Percentiles rank a stretch among this genome's conserved stretches.
These are phyloP conservation scores for Synodontis membranacea DNA, from an alignment of 2,113 vertebrate genomes.

Conservation along the genomic window DNA sequence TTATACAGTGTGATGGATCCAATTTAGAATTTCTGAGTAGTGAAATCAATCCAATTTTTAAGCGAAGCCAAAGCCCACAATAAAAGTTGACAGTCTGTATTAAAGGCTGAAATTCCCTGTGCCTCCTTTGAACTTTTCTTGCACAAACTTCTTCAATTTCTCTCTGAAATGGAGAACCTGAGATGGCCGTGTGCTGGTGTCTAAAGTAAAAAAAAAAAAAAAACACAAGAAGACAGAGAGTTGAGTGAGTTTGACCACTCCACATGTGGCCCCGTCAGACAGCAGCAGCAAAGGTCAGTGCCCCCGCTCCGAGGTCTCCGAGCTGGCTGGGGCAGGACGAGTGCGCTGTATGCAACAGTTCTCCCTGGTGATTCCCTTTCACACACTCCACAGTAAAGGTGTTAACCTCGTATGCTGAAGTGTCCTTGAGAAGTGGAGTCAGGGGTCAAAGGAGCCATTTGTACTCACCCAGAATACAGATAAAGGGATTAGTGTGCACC, in stretches of 20 bases:
- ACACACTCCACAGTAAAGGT: slow-evolving; percentile 34
- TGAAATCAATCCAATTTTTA: not conserved
- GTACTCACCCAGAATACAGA: slow-evolving; percentile 49
- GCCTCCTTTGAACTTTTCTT: slow-evolving; percentile 12
- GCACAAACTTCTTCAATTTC: slow-evolving; percentile 15
- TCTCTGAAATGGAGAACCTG: slow-evolving; percentile 8
- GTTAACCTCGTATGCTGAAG: slow-evolving; percentile 46
- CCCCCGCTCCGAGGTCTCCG: slow-evolving; percentile 28
- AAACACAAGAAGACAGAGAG: not conserved
- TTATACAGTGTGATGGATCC: not conserved
- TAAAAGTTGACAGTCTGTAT: not conserved
- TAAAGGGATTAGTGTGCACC: slow-evolving; percentile 51
- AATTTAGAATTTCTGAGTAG: not conserved
- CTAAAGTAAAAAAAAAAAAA: not conserved
- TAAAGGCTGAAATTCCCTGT: not conserved
- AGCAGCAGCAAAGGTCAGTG: slow-evolving; percentile 34
- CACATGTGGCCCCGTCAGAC: slow-evolving; percentile 38
- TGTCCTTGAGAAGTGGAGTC: slow-evolving; percentile 53
- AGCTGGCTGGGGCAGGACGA: slow-evolving; percentile 20
- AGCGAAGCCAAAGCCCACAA: not conserved
- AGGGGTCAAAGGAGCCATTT: slow-evolving; percentile 50
- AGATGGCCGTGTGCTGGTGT: not conserved
- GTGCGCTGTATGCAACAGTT: slow-evolving; percentile 17
- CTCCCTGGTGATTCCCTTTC: slow-evolving; percentile 43
- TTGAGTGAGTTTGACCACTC: slow-evolving; percentile 29